Conservation (phyloP, 2,888 invertebrate genomes). For the Endomychus coccineus region DNA sequence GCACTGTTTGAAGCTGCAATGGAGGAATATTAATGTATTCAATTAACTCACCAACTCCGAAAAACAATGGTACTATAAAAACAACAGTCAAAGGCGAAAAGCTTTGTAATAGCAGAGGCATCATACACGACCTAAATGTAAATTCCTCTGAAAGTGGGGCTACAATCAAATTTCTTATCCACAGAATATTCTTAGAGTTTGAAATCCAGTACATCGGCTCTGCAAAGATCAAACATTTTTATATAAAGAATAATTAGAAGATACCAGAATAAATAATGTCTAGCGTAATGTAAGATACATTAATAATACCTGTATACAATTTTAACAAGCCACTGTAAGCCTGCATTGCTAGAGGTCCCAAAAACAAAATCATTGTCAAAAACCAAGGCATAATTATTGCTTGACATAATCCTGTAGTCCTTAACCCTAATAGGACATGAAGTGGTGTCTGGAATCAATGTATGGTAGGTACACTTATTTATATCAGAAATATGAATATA, state of each 20-base stretch:
- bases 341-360: conserved; percentile 76
- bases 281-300: too few species aligned
- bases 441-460: conserved; percentile 24
- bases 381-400: conserved; percentile 68
- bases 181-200: conserved; percentile 45
- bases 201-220: conserved; percentile 53
- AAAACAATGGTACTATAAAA: conserved; percentile 81
- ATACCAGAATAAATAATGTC: not conserved
- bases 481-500: conserved; percentile 1
- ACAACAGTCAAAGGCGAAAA: conserved; percentile 68
- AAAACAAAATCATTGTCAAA: conserved; percentile 71
- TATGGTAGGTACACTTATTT: conserved; percentile 7
- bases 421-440: conserved; percentile 58
- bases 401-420: conserved; percentile 62
- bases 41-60: conserved; percentile 75
- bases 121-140: conserved; percentile 91
- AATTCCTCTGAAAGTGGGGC: conserved; percentile 94
- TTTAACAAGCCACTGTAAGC: conserved; percentile 60
- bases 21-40: too few species aligned
- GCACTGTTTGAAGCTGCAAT: too few species aligned
- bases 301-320: conserved; percentile 56
- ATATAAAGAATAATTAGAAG: not conserved
- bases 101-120: conserved; percentile 80
- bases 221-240: conserved; percentile 21
- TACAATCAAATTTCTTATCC: conserved; percentile 75